Evolutionary conservation across 2,113 vertebrate species (phyloP).

Genomic region (Scortum barcoo): DNA sequence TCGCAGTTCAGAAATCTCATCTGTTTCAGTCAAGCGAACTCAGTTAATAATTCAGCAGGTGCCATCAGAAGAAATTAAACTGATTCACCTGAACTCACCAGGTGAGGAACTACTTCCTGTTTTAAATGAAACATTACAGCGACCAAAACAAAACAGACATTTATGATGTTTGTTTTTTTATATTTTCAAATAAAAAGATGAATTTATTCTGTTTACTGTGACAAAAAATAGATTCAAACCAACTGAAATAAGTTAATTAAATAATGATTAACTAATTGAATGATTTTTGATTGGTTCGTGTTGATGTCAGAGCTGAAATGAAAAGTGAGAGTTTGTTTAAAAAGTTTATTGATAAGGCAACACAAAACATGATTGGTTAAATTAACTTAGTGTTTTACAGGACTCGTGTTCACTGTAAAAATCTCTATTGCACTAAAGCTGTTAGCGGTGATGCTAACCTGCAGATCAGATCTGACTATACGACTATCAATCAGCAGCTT

Average conservation of each 20-base stretch:
- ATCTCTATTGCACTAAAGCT: constrained; percentile 31
- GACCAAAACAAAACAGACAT: constrained; percentile 15
- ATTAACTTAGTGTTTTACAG: constrained; percentile 15
- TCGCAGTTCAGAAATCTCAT: too few species aligned
- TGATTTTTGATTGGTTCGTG: too few species aligned
- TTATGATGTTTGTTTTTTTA: constrained; percentile 8
- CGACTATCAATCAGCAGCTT: constrained; percentile 14
- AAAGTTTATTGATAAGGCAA: constrained; percentile 81
- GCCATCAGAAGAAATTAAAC: too few species aligned
- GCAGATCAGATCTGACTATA: not conserved
- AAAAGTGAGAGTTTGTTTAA: constrained; percentile 33
- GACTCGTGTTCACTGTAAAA: constrained; percentile 17
- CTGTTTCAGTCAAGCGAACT: too few species aligned
- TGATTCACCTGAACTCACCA: not conserved
- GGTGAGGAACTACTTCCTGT: not conserved
- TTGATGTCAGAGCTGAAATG: not conserved
- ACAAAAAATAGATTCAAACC: not conserved
- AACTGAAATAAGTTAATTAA: not conserved
- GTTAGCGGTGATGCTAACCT: constrained; percentile 4
- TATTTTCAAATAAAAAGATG: constrained; percentile 14
- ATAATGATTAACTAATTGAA: too few species aligned
- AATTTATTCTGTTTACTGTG: not conserved
- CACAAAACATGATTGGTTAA: constrained; percentile 49
- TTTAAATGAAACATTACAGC: not conserved
- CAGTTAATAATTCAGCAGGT: too few species aligned